Conservation (phyloP, 2,888 invertebrate species). For the Schizotus pectinicornis region DNA sequence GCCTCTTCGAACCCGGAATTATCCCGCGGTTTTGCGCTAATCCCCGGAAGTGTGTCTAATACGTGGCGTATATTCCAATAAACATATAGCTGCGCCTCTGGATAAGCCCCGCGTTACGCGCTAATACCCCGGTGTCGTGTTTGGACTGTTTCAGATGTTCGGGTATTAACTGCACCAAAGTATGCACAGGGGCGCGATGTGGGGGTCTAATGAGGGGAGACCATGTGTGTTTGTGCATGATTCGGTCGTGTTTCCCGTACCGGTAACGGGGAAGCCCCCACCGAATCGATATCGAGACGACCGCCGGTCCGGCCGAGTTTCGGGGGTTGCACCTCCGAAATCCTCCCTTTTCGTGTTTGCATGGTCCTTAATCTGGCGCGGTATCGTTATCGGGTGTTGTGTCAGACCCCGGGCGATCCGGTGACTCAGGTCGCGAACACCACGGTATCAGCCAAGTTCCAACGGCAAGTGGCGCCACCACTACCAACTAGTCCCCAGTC, state of each 20-base stretch:
- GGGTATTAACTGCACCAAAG: too few species aligned
- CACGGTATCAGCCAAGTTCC: constrained; percentile 1
- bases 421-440: constrained; percentile 21
- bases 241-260: constrained; percentile 23
- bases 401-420: constrained; percentile 19
- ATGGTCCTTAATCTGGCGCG: constrained; percentile 36
- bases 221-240: constrained; percentile 13
- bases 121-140: too few species aligned
- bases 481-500: not conserved
- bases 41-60: too few species aligned
- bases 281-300: constrained; percentile 25
- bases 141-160: too few species aligned
- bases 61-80: too few species aligned
- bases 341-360: constrained; percentile 44
- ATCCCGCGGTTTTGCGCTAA: too few species aligned
- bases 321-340: constrained; percentile 32
- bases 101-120: too few species aligned
- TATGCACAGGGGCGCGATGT: not conserved
- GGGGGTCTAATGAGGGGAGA: constrained; percentile 11
- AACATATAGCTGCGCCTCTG: too few species aligned
- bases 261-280: constrained; percentile 9
- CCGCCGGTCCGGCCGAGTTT: constrained; percentile 8
- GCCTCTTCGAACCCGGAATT: too few species aligned
- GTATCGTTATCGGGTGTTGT: constrained; percentile 31
- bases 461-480: not conserved